Conservation (phyloP, 2,113 vertebrate species). For the Empidonax traillii region DNA sequence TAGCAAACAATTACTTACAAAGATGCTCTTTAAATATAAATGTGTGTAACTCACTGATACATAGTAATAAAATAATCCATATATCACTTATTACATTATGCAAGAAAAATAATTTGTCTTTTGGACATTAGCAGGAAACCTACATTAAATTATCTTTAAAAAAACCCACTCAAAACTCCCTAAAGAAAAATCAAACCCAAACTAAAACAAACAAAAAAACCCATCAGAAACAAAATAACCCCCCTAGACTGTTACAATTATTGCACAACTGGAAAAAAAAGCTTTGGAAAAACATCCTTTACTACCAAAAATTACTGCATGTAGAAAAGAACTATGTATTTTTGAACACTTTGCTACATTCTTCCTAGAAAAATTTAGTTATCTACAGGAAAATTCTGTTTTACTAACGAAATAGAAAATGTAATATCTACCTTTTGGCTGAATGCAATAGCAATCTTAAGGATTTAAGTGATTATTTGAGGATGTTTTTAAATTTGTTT, state of each 20-base stretch:
- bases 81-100: constrained; percentile 55
- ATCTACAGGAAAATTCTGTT: not conserved
- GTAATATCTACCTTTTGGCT: not conserved
- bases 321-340: constrained; percentile 37
- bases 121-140: constrained; percentile 63
- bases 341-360: constrained; percentile 49
- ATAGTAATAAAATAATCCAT: constrained; percentile 66
- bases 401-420: not conserved
- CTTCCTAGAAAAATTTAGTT: constrained; percentile 43
- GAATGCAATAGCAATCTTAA: not conserved
- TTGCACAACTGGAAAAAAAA: constrained; percentile 80
- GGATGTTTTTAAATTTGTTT: not conserved
- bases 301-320: constrained; percentile 62
- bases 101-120: constrained; percentile 71
- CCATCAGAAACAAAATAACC: not conserved
- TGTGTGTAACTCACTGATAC: constrained; percentile 76
- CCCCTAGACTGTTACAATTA: constrained; percentile 58
- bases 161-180: not conserved
- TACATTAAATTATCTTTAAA: constrained; percentile 71
- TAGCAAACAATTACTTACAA: constrained; percentile 72
- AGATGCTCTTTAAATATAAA: constrained; percentile 82
- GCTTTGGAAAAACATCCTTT: constrained; percentile 39
- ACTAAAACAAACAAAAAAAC: not conserved
- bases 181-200: not conserved
- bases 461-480: not conserved